Evolutionary conservation across 2,113 vertebrate species (phyloP), one percentile per base, ranked within the genome.

Genomic region (Calonectris borealis): DNA sequence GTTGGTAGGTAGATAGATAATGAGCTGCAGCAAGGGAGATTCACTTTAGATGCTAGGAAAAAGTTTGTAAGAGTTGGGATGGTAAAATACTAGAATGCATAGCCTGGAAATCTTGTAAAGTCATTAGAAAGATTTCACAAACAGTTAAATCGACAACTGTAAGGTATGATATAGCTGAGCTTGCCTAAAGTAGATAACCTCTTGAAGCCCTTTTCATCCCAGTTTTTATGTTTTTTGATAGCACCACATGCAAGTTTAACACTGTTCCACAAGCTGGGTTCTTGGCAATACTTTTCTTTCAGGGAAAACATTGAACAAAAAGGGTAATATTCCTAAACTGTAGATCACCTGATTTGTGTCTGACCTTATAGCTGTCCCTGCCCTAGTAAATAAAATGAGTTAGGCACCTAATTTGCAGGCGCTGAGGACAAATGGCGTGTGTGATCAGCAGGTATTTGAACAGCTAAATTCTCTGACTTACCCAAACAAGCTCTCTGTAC

Each of bases 101-200:
- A 32, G 15, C 29, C 26, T 0, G 0, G 11, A 85, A 20, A 88
- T 1, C 6, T 52, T 55, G 15, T 60, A n/a, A 32, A 65, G 7
- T 65, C 19, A 21, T 68, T 80, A 64, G 38, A 91, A 71, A 51
- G 1, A 49, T 40, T 87, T 90, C 49, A 81, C 9, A 62, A 68
- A n/a, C 40, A 38, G 18, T 54, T 58, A 62, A 83, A 83, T 0
- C 73, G 16, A 49, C 13, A 62, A 20, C 32, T 49, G 5, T n/a
- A 65, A 89, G 14, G 19, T 48, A 46, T 16, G 46, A 66, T 61
- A 55, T 16, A 55, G 16, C 3, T 51, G 21, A 72, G 55, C 44
- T 72, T 84, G 32, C 48, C 55, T 73, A 20, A 65, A 70, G 44
- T 19, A 60, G 21, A 49, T 57, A 77, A 51, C 32, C 14, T 55